Conservation (phyloP, 2,113 vertebrate genomes). For the Bettongia penicillata region DNA sequence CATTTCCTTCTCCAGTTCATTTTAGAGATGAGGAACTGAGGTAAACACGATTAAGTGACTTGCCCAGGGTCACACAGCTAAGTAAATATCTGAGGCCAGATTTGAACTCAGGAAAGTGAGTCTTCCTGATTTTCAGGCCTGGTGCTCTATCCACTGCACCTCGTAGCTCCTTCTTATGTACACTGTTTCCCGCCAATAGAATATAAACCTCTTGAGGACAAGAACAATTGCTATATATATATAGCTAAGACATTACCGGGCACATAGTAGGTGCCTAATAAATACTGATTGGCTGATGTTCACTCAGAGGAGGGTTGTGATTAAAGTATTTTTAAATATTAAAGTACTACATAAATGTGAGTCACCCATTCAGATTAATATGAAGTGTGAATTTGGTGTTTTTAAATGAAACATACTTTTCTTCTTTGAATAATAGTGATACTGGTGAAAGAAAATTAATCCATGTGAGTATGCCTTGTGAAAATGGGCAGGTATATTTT, state of each 20-base stretch:
- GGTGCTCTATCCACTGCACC: not conserved
- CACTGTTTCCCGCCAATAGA: not conserved
- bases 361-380: not conserved
- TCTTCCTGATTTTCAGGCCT: not conserved
- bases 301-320: not conserved
- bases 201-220: not conserved
- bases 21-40: not conserved
- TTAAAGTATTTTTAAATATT: not conserved
- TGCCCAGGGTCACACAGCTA: not conserved
- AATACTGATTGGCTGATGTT: not conserved
- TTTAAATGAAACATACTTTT: not conserved
- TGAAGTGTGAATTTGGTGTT: not conserved
- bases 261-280: not conserved
- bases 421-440: slow-evolving; percentile 37
- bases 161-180: not conserved
- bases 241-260: not conserved
- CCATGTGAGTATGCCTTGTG: slow-evolving; percentile 33
- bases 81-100: not conserved
- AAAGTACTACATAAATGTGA: not conserved
- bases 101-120: not conserved
- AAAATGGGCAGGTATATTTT: slow-evolving; percentile 41
- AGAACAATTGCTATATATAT: not conserved
- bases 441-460: not conserved
- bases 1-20: not conserved
- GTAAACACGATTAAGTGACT: not conserved